Evolutionary conservation across 1,140 invertebrate species (phyloP), one percentile per base, ranked within the genome.

Genomic region (Gryllus bimaculatus): DNA sequence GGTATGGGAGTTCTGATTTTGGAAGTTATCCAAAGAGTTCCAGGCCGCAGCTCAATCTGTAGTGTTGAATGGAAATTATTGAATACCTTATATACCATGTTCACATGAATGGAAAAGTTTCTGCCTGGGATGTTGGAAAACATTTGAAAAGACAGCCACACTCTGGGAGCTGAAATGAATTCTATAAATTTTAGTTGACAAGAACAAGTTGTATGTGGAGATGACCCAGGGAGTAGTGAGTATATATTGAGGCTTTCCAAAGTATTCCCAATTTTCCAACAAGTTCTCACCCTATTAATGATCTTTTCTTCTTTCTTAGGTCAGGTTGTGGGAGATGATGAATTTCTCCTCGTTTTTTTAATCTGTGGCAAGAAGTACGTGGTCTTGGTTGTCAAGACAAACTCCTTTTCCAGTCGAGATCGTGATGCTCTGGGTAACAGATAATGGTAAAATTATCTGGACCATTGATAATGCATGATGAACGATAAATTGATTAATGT

Each of bases 71-170:
- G 26, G 84, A 85, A 8, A 84, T 83, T 0, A 80, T 81, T 39
- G 83, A 82, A 86, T 54, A 84, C 82, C 74, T 76, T 88, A 0
- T 88, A 88, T 80, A 85, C n/a, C 86, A 8, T 87, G 85, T 81
- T 88, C 87, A 0, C 88, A 86, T 81, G 87, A n/a, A 88, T 81
- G 86, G 86, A 8, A 85, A 85, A 15, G 82, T 88, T 5, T 86
- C 87, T 80, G 80, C 84, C 3, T 88, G 86, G 85, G 82, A 83
- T 47, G 79, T 86, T n/a, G n/a, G 5, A 83, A 84, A 54, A 84
- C 83, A n/a, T 81, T 84, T 47, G 78, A 84, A 80, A 78, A 82
- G 8, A 85, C 84, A 80, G 80, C 80, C 26, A 83, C 81, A 0
- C 73, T 86, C 73, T 83, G 8, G 75, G 48, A 79, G 80, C 12